Base-by-base conservation (phyloP, 2,888 invertebrate species). In the Tachina fera region DNA sequence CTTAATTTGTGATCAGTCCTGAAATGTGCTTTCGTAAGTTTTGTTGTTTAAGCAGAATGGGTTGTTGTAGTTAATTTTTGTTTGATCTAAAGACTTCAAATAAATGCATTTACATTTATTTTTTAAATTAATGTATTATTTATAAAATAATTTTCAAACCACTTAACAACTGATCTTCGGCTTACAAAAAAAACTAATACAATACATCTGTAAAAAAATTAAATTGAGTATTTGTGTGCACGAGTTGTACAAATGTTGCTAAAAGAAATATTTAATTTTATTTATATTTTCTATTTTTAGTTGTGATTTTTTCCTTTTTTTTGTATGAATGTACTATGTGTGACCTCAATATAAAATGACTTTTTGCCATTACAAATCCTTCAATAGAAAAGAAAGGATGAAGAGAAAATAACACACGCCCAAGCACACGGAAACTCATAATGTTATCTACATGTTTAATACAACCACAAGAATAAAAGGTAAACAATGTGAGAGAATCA, bases 211-310 rank as follows among this genome's bases (percentile, higher is more conserved):
- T 56, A 56, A n/a, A 43, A n/a, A 65, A 63, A 43, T 63, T 22
- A 43, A 16, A 65, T 2, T 14, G 9, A 14, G 45, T 31, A 13
- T n/a, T n/a, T 43, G n/a, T 76, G 43, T 45, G 16, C 56, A 10
- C 58, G 49, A 13, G n/a, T 45, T 70, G 63, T 58, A 51, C 70
- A 79, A 84, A 72, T 72, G 71, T 76, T 56, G 41, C 22, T 84
- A 72, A 72, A 77, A 81, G 68, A 85, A 82, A 78, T 85, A 74
- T 82, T 85, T 85, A 82, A 85, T 85, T 85, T 85, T 79, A 85
- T 82, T 82, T 85, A 75, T 85, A 75, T 41, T 39, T 79, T 75
- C 65, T 75, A 41, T 76, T 67, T 53, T 58, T 22, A 45, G 39
- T 45, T 31, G 22, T 49, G 58, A 31, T 58, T 74, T 75, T 70